Conservation (phyloP, 2,797 vertebrate species). For the Galagoides demidoff region DNA sequence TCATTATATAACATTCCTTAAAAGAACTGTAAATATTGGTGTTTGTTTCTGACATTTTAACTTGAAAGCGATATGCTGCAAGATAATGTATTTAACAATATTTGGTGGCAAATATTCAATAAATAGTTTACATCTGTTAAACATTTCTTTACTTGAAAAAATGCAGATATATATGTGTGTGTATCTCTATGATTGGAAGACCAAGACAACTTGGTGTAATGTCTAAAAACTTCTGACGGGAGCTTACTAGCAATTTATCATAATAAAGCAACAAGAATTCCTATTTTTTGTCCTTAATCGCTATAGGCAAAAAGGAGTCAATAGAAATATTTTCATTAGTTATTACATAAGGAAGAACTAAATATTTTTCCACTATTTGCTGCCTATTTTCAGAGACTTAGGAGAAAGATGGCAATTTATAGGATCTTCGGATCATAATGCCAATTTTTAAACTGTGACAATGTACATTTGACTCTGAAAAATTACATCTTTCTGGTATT, state of each 20-base stretch:
- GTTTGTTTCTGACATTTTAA: conserved; percentile 96
- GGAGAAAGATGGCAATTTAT: conserved; percentile 24
- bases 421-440: conserved; percentile 43
- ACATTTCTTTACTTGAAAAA: conserved; percentile 86
- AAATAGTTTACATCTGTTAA: conserved; percentile 97
- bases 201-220: conserved; percentile 69
- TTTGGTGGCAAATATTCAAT: conserved; percentile 99
- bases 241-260: conserved; percentile 68
- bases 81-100: conserved; percentile 98
- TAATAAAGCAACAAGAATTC: conserved; percentile 74
- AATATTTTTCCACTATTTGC: conserved; percentile 67
- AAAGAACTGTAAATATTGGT: conserved; percentile 96
- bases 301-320: conserved; percentile 65
- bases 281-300: conserved; percentile 71
- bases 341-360: conserved; percentile 52
- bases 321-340: conserved; percentile 69
- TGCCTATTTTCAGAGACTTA: conserved; percentile 58
- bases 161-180: conserved; percentile 76
- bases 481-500: conserved; percentile 33
- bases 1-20: conserved; percentile 99
- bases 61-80: conserved; percentile 93
- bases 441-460: conserved; percentile 56
- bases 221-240: conserved; percentile 70
- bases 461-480: conserved; percentile 23
- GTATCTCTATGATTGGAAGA: conserved; percentile 67